Evolutionary conservation across 2,113 vertebrate genomes (phyloP).

Genomic region (Pimephales promelas): DNA sequence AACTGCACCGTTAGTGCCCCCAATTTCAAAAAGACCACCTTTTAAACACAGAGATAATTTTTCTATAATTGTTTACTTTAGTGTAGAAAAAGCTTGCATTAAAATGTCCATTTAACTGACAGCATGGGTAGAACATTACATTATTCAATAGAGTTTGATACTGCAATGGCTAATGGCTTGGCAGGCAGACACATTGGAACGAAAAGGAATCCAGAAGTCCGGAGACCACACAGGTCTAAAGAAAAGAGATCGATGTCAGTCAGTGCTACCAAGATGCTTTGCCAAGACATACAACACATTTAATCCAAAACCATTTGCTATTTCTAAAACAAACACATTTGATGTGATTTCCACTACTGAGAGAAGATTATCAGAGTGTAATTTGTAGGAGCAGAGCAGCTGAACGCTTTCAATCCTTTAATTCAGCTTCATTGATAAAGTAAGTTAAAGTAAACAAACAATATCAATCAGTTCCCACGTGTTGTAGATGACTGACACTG

Average conservation of each 20-base stretch:
- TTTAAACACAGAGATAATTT: conserved; percentile 32
- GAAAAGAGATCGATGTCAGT: not conserved
- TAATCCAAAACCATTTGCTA: conserved; percentile 28
- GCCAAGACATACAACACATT: conserved; percentile 43
- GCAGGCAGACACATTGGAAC: not conserved
- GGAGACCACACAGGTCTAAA: conserved; percentile 48
- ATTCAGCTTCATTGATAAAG: not conserved
- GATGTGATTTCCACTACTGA: conserved; percentile 16
- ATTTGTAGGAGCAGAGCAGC: not conserved
- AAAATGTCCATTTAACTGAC: conserved; percentile 42
- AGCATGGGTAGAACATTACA: conserved; percentile 30
- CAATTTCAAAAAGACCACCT: not conserved
- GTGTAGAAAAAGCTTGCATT: not conserved
- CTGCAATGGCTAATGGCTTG: conserved; percentile 27
- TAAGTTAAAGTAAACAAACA: not conserved
- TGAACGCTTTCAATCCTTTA: not conserved
- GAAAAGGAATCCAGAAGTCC: conserved; percentile 5
- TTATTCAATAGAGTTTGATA: conserved; percentile 12
- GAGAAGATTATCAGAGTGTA: not conserved
- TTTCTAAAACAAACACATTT: conserved; percentile 29
- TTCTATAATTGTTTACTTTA: conserved; percentile 4
- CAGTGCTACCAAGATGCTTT: not conserved
- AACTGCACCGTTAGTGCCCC: not conserved
- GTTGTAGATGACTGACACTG: too few species aligned
- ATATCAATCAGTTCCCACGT: too few species aligned